A percentile compares a stretch with the other conserved stretches of the same genome.
Evolutionary conservation across 2,888 invertebrate genomes (phyloP).

Genomic region (Gisinianus flammeolus): DNA sequence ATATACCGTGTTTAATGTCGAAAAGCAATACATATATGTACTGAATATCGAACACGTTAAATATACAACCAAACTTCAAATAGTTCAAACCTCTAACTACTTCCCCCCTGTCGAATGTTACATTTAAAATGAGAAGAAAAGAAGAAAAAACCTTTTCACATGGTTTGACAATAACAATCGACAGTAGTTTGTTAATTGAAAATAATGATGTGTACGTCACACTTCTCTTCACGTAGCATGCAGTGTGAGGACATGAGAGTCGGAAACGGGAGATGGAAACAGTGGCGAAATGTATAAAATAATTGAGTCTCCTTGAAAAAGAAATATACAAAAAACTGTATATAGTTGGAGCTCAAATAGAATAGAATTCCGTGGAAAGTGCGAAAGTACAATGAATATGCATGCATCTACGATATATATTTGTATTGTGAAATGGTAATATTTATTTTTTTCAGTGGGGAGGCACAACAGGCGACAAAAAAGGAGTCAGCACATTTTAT

Average conservation of each 20-base stretch:
- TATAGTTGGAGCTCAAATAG: not conserved
- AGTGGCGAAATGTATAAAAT: not conserved
- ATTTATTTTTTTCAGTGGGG: slow-evolving; percentile 45
- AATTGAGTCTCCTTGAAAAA: not conserved
- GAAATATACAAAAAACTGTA: no score
- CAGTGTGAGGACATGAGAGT: not conserved
- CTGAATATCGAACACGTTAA: no score
- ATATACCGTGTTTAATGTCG: no score
- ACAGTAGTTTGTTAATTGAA: no score
- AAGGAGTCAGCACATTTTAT: slow-evolving; percentile 58
- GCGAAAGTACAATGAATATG: not conserved
- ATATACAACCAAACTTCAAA: no score
- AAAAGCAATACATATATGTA: no score
- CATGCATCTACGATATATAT: not conserved
- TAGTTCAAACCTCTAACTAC: no score
- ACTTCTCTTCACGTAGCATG: not conserved
- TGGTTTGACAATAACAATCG: no score
- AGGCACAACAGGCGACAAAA: slow-evolving; percentile 57
- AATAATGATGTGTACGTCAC: no score
- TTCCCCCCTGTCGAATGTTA: no score
- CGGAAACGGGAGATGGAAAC: not conserved
- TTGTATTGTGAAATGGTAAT: not conserved
- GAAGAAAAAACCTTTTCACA: no score
- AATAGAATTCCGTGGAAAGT: not conserved
- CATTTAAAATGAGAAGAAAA: no score